Conservation (phyloP, 2,888 invertebrate genomes). For the Dryococelus australis region DNA sequence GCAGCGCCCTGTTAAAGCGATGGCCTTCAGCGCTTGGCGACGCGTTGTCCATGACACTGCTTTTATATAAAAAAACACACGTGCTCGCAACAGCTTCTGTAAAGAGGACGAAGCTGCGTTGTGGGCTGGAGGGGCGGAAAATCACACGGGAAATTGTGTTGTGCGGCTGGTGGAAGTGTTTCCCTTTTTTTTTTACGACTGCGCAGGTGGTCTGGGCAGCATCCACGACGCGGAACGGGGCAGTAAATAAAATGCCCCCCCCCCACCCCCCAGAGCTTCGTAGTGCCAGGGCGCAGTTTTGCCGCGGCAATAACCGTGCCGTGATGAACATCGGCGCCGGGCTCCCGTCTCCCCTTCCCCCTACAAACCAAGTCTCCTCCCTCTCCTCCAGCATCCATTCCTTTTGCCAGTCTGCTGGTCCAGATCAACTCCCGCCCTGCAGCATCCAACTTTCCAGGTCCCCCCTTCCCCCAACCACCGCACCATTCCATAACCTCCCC, state of each 20-base stretch:
- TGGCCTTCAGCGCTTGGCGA: no score
- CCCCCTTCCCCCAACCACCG: no score
- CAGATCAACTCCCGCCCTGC: conserved; percentile 6
- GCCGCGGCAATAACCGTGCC: conserved; percentile 4
- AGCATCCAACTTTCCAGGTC: not conserved
- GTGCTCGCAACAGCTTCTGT: not conserved
- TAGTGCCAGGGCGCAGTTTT: not conserved
- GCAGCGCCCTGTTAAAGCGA: no score
- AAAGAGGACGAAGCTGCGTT: not conserved
- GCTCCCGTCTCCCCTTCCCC: not conserved
- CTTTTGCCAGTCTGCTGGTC: not conserved
- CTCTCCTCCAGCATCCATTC: no score
- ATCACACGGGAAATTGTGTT: conserved; percentile 16
- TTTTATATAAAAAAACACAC: not conserved
- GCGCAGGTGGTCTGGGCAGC: conserved; percentile 11
- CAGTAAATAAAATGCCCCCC: not conserved
- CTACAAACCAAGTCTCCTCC: no score
- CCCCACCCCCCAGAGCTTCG: not conserved
- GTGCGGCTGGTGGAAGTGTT: conserved; percentile 8
- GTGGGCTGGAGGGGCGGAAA: not conserved
- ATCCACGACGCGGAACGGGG: not conserved
- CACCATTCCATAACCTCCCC: no score
- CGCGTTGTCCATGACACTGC: no score
- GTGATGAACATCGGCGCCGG: not conserved
- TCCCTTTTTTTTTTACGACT: conserved; percentile 7